Evolutionary conservation across 2,797 vertebrate species (phyloP), one percentile per base, ranked within the genome.

Genomic region (Xiphorhynchus erythropygius): DNA sequence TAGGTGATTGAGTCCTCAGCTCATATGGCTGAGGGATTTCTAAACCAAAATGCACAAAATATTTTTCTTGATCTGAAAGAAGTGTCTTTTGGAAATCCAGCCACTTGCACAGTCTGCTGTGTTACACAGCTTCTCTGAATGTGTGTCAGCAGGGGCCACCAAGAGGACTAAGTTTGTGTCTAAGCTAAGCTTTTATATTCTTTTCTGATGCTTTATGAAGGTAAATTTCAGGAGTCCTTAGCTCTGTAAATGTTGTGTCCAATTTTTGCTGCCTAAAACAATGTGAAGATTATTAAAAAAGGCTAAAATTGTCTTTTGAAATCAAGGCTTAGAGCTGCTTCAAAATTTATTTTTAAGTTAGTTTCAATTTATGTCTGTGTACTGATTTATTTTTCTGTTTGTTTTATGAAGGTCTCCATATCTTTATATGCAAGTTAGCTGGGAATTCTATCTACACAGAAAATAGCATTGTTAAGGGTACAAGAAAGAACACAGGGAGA

Each of bases 91-190:
- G 28, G 25, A 49, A 69, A 83, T 73, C 30, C 42, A 57, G 4
- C 16, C 2, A 1, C 37, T 74, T 65, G 11, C n/a, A 56, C 3
- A 18, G 46, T 9, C 27, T 79, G 19, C 41, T 82, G 25, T 42
- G 19, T 76, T 76, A 39, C 18, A 22, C 7, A 23, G 9, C 30
- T 62, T 13, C 14, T 46, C 23, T 32, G 32, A 59, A 11, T 10
- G 8, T 35, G 5, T 46, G 18, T 39, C 24, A 42, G 3, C 18
- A 53, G 24, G 13, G 17, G 27, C 83, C 30, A 42, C 6, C 3
- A 13, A 42, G 14, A 57, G 25, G 27, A 39, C 13, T 0, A 1
- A 33, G 16, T 41, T 21, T 1, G 0, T 64, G 7, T 41, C 37
- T 64, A 52, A 59, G 6, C 6, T 55, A 32, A 91, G 2, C 6